A percentile compares a stretch with the other conserved stretches of the same genome.
These are phyloP conservation scores for Harpegnathos saltator DNA, from an alignment of 1,140 invertebrate genomes.

Conservation along the genomic window DNA sequence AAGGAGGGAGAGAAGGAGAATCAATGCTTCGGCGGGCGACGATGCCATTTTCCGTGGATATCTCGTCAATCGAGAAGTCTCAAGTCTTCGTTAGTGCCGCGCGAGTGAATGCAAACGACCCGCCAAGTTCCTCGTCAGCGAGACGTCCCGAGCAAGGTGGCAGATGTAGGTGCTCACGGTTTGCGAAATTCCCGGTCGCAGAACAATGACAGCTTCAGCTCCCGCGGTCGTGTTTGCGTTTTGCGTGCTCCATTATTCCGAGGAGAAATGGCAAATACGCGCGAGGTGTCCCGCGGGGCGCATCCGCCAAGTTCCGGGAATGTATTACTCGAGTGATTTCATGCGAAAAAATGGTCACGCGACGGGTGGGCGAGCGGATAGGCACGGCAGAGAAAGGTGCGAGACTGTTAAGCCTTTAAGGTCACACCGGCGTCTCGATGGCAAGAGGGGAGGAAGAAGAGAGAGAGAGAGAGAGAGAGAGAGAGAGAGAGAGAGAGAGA, in stretches of 20 bases:
- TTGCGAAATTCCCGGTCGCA: neutral
- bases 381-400: too few relatives aligned
- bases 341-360: neutral
- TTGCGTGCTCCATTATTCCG: conserved; percentile 46
- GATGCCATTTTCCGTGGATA: conserved; percentile 1
- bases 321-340: conserved; percentile 24
- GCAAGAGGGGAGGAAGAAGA: too few relatives aligned
- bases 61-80: neutral
- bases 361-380: neutral
- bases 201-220: conserved; percentile 13
- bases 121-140: conserved; percentile 11
- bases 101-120: neutral
- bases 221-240: conserved; percentile 16
- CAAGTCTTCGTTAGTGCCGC: conserved; percentile 1
- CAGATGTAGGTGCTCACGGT: conserved; percentile 8
- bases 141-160: conserved; percentile 12
- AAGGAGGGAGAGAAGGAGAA: too few relatives aligned
- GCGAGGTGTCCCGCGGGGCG: conserved; percentile 10
- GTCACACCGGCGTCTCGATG: neutral
- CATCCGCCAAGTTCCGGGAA: conserved; percentile 6
- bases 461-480: too few relatives aligned
- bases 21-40: neutral
- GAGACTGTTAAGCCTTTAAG: neutral
- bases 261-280: neutral
- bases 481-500: too few relatives aligned